Evolutionary conservation across 2,888 invertebrate species (phyloP).

Genomic region (Andrena fulva): DNA sequence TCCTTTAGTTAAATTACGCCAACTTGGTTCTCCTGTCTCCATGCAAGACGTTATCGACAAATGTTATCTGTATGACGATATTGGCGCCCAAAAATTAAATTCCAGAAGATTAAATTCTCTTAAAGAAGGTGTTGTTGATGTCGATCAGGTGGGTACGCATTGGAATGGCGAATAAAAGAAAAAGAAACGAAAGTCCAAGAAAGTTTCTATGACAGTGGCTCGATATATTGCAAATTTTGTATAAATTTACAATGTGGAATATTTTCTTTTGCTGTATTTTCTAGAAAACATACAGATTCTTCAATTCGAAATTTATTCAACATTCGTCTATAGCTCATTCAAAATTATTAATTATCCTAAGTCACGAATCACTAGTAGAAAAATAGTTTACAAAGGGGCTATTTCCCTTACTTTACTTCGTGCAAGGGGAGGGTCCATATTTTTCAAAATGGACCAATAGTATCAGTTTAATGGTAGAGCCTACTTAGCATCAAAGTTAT

Average conservation of each 20-base stretch:
- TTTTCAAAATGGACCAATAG: neutral
- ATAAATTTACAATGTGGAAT: neutral
- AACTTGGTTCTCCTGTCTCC: neutral
- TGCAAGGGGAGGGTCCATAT: no score
- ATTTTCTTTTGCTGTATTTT: neutral
- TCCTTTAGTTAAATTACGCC: constrained; percentile 16
- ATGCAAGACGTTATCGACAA: neutral
- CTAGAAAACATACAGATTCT: neutral
- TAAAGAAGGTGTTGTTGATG: neutral
- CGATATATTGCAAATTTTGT: neutral
- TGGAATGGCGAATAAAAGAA: neutral
- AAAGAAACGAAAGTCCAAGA: constrained; percentile 2
- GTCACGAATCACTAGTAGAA: neutral
- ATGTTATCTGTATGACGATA: neutral
- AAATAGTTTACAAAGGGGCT: neutral
- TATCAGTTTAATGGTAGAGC: neutral
- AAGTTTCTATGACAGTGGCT: neutral
- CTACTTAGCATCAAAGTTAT: neutral
- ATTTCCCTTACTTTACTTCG: neutral
- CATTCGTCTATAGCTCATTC: neutral
- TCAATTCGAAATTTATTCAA: neutral
- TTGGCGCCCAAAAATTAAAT: neutral
- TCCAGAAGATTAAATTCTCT: neutral
- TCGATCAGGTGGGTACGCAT: constrained; percentile 2
- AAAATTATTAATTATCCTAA: neutral